Conservation (phyloP, 2,888 invertebrate genomes). For the Agrotis clavis region DNA sequence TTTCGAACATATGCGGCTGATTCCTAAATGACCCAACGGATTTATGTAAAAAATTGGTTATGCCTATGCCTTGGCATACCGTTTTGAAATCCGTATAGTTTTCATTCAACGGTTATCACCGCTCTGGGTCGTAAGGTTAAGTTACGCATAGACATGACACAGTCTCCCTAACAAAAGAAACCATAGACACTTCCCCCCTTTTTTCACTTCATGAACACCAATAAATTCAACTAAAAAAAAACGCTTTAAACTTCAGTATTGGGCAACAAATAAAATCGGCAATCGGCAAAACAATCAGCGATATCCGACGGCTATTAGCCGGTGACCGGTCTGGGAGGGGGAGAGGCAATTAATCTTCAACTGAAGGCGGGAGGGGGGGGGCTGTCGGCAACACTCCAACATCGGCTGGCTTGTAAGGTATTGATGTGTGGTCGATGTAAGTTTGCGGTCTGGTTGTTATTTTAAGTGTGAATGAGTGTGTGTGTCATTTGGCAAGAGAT, state of each 20-base stretch:
- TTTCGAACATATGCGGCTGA: too few species aligned
- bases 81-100: too few species aligned
- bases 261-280: slow-evolving; percentile 55
- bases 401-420: slow-evolving; percentile 40
- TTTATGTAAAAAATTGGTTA: too few species aligned
- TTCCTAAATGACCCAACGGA: too few species aligned
- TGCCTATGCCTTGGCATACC: too few species aligned
- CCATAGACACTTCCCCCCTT: not conserved
- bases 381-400: slow-evolving; percentile 63
- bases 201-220: not conserved
- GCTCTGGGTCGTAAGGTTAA: too few species aligned
- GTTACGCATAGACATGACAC: not conserved
- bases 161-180: not conserved
- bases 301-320: slow-evolving; percentile 68
- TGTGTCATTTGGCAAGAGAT: not conserved
- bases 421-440: slow-evolving; percentile 33
- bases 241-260: slow-evolving; percentile 49
- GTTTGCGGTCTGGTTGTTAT: slow-evolving; percentile 7
- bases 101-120: too few species aligned
- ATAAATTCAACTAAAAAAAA: slow-evolving; percentile 24
- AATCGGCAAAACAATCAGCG: slow-evolving; percentile 66
- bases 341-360: slow-evolving; percentile 69
- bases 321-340: slow-evolving; percentile 48
- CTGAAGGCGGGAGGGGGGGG: slow-evolving; percentile 38
- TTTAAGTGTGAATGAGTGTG: not conserved